These are phyloP conservation scores for Epizoanthus rinbou DNA, from an alignment of 92 coral and sea anemone species.

Conservation along the genomic window DNA sequence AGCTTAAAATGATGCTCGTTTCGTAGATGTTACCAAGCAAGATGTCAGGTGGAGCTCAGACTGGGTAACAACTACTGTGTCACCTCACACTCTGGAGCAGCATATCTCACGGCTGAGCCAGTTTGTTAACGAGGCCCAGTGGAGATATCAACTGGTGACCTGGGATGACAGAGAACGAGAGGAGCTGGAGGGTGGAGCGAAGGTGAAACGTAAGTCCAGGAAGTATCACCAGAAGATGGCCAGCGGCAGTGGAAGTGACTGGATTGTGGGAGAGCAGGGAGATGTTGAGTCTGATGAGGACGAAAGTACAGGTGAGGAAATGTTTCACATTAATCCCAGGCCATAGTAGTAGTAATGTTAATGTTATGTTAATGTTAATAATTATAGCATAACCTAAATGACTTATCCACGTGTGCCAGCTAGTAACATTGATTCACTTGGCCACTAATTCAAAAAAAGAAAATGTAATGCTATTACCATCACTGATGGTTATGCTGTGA, in stretches of 20 bases:
- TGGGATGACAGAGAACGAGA: constrained; percentile 61
- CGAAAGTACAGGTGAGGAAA: constrained; percentile 45
- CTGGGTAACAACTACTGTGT: constrained; percentile 79
- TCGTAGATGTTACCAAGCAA: constrained; percentile 15
- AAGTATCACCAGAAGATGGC: constrained; percentile 59
- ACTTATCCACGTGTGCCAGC: too few relatives aligned
- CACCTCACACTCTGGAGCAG: constrained; percentile 75
- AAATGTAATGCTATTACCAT: background rate
- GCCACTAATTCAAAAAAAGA: background rate
- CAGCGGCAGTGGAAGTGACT: constrained; percentile 40
- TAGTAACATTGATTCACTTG: too few relatives aligned
- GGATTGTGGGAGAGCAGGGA: constrained; percentile 38
- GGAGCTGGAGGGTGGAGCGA: constrained; percentile 39
- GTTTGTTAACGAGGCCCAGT: constrained; percentile 94
- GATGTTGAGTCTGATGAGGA: constrained; percentile 49
- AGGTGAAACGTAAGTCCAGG: constrained; percentile 44
- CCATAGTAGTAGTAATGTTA: background rate
- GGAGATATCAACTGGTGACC: constrained; percentile 95
- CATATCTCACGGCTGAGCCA: constrained; percentile 91
- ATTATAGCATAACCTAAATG: too few relatives aligned
- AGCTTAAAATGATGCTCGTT: background rate
- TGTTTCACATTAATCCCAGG: background rate
- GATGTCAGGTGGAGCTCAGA: constrained; percentile 57
- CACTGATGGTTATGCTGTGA: background rate
- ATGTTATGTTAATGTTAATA: too few relatives aligned